Percentiles rank a stretch among this genome's conserved stretches.
Evolutionary conservation across 2,888 invertebrate genomes (phyloP).

Genomic region (Amphipyra berbera): DNA sequence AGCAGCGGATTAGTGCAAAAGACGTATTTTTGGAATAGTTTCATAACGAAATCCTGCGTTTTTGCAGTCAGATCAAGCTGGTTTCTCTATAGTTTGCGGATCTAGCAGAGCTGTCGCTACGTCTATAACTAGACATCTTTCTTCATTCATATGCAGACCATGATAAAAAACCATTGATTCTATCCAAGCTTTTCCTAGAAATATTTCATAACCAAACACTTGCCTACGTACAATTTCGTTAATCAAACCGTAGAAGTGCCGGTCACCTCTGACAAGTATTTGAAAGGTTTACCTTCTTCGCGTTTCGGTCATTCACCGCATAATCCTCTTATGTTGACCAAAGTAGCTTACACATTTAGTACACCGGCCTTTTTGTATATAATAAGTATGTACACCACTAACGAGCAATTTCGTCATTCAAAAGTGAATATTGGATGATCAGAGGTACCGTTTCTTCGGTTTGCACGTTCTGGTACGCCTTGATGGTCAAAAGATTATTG

Average conservation of each 20-base stretch:
- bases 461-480: neutral
- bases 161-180: no score
- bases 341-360: conserved; percentile 59
- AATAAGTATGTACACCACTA: conserved; percentile 47
- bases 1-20: no score
- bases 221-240: conserved; percentile 8
- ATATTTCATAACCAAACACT: conserved; percentile 6
- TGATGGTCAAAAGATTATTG: conserved; percentile 40
- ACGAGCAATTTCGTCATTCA: conserved; percentile 44
- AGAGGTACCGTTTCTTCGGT: conserved; percentile 25
- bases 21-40: no score
- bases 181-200: conserved; percentile 1
- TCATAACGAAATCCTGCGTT: no score
- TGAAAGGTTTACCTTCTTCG: conserved; percentile 63
- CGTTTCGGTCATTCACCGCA: conserved; percentile 62
- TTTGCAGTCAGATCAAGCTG: no score
- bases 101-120: no score
- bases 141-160: no score
- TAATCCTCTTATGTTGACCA: conserved; percentile 64
- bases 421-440: conserved; percentile 24
- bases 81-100: no score
- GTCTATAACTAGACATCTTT: no score
- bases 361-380: conserved; percentile 38
- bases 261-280: conserved; percentile 58
- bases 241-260: conserved; percentile 59